Conservation (phyloP, 2,113 vertebrate species). For the Ophiodon elongatus region DNA sequence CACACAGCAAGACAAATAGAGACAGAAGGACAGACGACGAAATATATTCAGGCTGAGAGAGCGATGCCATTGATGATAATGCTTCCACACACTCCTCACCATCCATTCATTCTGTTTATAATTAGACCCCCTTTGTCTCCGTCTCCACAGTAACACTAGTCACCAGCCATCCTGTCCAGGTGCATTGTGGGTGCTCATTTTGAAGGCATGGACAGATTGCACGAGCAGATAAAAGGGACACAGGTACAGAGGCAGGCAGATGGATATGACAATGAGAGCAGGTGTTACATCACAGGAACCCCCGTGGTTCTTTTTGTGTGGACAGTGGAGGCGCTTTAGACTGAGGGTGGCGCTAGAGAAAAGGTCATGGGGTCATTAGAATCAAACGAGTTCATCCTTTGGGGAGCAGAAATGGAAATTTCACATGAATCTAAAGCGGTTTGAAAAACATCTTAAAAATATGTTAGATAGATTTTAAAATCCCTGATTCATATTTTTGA, state of each 20-base stretch:
- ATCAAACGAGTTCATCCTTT: not conserved
- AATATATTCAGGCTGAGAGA: not conserved
- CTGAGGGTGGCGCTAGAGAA: not conserved
- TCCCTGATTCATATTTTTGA: too few relatives aligned
- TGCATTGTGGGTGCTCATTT: constrained; percentile 61
- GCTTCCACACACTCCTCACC: not conserved
- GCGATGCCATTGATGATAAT: not conserved
- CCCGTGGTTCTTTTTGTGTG: not conserved
- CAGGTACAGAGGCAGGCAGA: not conserved
- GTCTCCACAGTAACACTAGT: constrained; percentile 49
- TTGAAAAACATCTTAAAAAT: too few relatives aligned
- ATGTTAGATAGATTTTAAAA: too few relatives aligned
- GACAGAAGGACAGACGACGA: not conserved
- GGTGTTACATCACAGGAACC: constrained; percentile 1
- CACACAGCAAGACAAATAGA: not conserved
- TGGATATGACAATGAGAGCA: not conserved
- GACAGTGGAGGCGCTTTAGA: not conserved
- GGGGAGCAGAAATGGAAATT: not conserved
- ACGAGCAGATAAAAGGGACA: constrained; percentile 43
- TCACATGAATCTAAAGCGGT: not conserved
- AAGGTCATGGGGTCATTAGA: not conserved
- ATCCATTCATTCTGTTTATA: constrained; percentile 34
- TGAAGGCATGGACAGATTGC: constrained; percentile 4
- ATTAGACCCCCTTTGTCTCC: constrained; percentile 56
- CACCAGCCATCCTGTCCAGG: constrained; percentile 33